Percentiles rank a stretch among this genome's conserved stretches.
These are phyloP conservation scores for Drosophila arizonae DNA, from an alignment of 1,140 invertebrate species.

Conservation along the genomic window DNA sequence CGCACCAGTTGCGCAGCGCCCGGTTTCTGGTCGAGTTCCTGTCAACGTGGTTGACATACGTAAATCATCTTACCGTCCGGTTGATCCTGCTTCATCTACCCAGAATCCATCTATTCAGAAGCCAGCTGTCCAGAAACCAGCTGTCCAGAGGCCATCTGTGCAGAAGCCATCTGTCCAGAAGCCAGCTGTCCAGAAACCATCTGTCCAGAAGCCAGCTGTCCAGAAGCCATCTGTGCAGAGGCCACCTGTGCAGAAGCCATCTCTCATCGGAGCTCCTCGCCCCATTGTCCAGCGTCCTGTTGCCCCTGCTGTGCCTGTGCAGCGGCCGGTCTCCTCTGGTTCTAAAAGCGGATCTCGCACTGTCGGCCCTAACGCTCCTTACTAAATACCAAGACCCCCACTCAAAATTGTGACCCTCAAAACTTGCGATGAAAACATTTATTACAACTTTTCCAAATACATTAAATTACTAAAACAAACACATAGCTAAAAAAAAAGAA, in stretches of 20 bases:
- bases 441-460: not conserved
- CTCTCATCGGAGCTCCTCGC: too few relatives aligned
- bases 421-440: too few relatives aligned
- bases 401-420: too few relatives aligned
- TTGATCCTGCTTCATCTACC: too few relatives aligned
- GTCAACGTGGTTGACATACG: not conserved
- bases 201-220: not conserved
- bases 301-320: too few relatives aligned
- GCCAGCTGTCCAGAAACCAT: too few relatives aligned
- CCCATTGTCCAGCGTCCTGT: not conserved
- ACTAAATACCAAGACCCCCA: not conserved
- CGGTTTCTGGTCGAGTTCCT: not conserved
- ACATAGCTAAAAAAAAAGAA: too few relatives aligned
- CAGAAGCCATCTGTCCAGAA: too few relatives aligned
- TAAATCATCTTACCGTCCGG: not conserved
- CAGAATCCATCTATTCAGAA: not conserved
- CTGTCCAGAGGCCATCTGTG: too few relatives aligned
- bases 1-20: not conserved
- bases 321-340: not conserved
- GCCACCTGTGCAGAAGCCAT: too few relatives aligned
- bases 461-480: slow-evolving; percentile 6
- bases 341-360: not conserved
- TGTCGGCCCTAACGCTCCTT: not conserved
- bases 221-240: not conserved
- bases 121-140: not conserved